A percentile compares a stretch with the other conserved stretches of the same genome.
These are phyloP conservation scores for Glomeris marginata DNA, from an alignment of 2,888 invertebrate genomes.

Conservation along the genomic window DNA sequence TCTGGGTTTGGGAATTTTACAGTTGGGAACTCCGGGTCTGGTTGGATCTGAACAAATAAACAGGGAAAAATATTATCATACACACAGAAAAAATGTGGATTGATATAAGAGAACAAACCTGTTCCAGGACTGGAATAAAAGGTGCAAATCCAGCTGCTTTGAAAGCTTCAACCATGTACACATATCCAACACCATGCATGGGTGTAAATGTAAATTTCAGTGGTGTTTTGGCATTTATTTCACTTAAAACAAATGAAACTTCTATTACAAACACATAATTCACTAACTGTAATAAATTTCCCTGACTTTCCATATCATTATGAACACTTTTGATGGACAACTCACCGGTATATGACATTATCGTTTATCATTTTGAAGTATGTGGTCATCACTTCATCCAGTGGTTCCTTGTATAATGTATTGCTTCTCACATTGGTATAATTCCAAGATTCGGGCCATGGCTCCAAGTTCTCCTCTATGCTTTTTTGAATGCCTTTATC, in stretches of 20 bases:
- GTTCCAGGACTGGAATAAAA: slow-evolving; percentile 31
- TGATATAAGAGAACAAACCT: slow-evolving; percentile 29
- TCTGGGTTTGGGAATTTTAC: slow-evolving; percentile 98
- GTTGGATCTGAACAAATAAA: slow-evolving; percentile 49
- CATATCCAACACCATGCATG: slow-evolving; percentile 94
- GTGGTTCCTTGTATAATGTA: slow-evolving; percentile 50
- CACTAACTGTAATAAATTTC: not conserved
- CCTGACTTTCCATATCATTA: not conserved
- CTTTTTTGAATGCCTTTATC: slow-evolving; percentile 69
- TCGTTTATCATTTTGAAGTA: slow-evolving; percentile 47
- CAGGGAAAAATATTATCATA: slow-evolving; percentile 32
- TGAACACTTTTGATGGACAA: not conserved
- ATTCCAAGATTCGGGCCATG: slow-evolving; percentile 65
- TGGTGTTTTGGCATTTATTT: slow-evolving; percentile 37
- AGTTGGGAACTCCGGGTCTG: slow-evolving; percentile 94
- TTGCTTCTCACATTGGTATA: slow-evolving; percentile 40
- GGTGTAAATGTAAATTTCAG: slow-evolving; percentile 76
- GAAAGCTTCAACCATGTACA: slow-evolving; percentile 59
- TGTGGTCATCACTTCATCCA: slow-evolving; percentile 44
- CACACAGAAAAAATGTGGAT: slow-evolving; percentile 3
- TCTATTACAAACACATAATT: not conserved
- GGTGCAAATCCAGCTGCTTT: slow-evolving; percentile 48
- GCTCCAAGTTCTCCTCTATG: slow-evolving; percentile 61
- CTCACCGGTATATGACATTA: slow-evolving; percentile 8
- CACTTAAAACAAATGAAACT: slow-evolving; percentile 17